Percentiles rank a stretch among this genome's conserved stretches.
These are phyloP conservation scores for Thaumetopoea pityocampa DNA, from an alignment of 1,140 invertebrate genomes.

Conservation along the genomic window DNA sequence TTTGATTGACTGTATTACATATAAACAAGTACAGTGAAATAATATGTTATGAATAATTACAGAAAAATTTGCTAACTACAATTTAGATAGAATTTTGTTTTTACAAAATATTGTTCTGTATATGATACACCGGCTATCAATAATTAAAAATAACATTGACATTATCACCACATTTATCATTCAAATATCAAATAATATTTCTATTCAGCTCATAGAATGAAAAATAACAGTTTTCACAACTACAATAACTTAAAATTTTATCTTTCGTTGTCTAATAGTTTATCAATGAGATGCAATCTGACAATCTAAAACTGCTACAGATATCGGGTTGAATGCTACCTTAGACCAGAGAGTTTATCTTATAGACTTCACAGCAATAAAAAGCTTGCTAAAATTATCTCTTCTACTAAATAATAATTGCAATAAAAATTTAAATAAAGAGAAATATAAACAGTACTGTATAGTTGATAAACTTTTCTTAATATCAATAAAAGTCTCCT, in stretches of 20 bases:
- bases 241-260: slow-evolving; percentile 34
- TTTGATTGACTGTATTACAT: too few relatives aligned
- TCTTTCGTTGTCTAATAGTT: slow-evolving; percentile 48
- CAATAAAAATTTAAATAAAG: slow-evolving; percentile 19
- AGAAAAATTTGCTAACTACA: slow-evolving; percentile 66
- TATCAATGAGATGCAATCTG: neutral
- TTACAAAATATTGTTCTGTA: slow-evolving; percentile 14
- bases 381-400: too few relatives aligned
- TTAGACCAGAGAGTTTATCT: too few relatives aligned
- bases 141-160: slow-evolving; percentile 13
- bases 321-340: too few relatives aligned
- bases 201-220: neutral
- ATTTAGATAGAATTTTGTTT: slow-evolving; percentile 19
- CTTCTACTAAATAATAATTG: slow-evolving; percentile 19
- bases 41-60: slow-evolving; percentile 49
- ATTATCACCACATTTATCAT: slow-evolving; percentile 14
- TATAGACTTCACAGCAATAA: too few relatives aligned
- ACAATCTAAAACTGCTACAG: too few relatives aligned
- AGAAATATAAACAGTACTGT: slow-evolving; percentile 41
- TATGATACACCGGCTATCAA: slow-evolving; percentile 13
- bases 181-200: slow-evolving; percentile 9
- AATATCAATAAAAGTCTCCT: slow-evolving; percentile 19
- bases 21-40: too few relatives aligned
- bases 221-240: slow-evolving; percentile 8
- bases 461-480: slow-evolving; percentile 23